Conservation (phyloP, 2,113 vertebrate genomes). For the Ammospiza caudacuta region DNA sequence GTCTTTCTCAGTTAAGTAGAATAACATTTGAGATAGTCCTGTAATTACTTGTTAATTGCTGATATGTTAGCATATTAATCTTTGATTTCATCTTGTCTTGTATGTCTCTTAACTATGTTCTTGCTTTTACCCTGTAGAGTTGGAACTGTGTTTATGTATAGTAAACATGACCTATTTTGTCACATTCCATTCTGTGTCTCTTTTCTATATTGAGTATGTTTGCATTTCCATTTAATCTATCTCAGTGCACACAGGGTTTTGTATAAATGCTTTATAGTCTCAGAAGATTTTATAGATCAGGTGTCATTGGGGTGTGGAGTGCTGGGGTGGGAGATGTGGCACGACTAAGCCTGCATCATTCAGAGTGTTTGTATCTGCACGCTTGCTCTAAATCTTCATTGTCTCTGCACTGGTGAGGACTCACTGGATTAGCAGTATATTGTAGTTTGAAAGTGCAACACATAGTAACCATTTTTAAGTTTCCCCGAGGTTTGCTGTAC, state of each 20-base stretch:
- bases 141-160: not conserved
- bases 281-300: not conserved
- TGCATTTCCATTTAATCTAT: not conserved
- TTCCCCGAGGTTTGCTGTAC: not conserved
- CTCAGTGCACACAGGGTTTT: not conserved
- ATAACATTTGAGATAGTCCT: not conserved
- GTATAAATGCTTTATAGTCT: not conserved
- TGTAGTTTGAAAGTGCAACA: not conserved
- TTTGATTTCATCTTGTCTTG: not conserved
- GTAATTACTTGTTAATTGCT: not conserved
- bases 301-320: rapidly evolving
- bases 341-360: not conserved
- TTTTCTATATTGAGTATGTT: not conserved
- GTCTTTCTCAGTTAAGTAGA: not conserved
- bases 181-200: not conserved
- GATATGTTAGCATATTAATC: not conserved
- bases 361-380: not conserved
- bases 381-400: not conserved
- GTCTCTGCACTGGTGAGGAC: not conserved
- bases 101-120: not conserved
- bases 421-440: not conserved
- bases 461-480: not conserved
- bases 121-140: not conserved
- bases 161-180: not conserved
- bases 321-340: not conserved